Base-by-base conservation (phyloP, 2,888 invertebrate species). In the Andrena trimmerana region DNA sequence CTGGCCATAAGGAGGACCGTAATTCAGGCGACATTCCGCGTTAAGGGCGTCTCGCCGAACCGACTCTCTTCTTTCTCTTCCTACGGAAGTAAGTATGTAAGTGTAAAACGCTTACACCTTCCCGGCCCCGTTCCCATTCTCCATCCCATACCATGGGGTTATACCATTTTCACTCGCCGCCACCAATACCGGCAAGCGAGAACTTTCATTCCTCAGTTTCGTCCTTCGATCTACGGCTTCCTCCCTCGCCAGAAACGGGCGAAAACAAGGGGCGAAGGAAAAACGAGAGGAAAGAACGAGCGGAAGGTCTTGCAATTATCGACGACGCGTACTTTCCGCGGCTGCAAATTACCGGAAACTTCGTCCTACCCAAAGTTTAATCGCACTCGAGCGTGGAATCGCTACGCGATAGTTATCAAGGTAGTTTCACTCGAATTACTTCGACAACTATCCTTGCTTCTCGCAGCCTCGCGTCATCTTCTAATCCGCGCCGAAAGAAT, bases 11-110 rank as follows among this genome's bases (percentile, higher is more conserved):
- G 84, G 78, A 85, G 76, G 57, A 76, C 73, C 85, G 86, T 88
- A 88, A 89, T 88, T 89, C 81, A 84, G 83, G 80, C 79, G 79
- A 88, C 84, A 89, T 89, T 87, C 84, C 78, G 79, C 72, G 77
- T 85, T 88, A 82, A 84, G 69, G 76, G 78, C 78, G 66, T 85
- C 84, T 79, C 75, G 75, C 74, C 50, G 42, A 69, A 74, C 69
- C 52, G 36, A 54, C 57, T 8, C 65, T 27, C 24, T 10, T 50
- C 29, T 33, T 36, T 62, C 50, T 52, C 63, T 5, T 68, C 13
- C 60, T 4, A 27, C 42, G 42, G 42, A 42, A 42, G 16, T 42
- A 42, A 42, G 13, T 42, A 42, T 42, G 42, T 42, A 42, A 42
- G 42, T 16, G 42, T 42, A 42, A 16, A 42, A 42, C 42, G 42